Evolutionary conservation across 2,797 vertebrate species (phyloP), one percentile per base, ranked within the genome.

Genomic region (Sebastes glaucus): DNA sequence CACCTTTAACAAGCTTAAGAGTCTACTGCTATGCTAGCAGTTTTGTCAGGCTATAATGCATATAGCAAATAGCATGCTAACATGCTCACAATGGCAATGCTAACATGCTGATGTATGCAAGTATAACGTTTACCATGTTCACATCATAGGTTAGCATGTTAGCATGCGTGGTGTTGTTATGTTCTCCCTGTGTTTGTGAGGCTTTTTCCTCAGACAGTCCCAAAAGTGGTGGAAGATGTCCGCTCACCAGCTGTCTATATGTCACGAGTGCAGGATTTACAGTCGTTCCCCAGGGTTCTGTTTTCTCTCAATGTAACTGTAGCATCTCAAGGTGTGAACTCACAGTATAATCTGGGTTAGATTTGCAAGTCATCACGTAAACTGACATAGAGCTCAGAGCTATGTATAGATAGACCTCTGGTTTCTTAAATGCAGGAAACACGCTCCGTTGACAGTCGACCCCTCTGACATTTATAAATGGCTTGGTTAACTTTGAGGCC

Each of bases 351-450:
- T 55, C 25, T 66, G 6, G 53, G 32, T 85, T 68, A 74, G 52
- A 71, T 84, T 65, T 72, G 10, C 62, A 38, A 77, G n/a, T 75
- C 78, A 57, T 80, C 49, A 28, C 55, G 77, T 76, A 25, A 61
- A 52, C 71, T 42, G 78, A 78, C 82, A 77, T 27, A 23, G 30
- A 83, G 74, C 55, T 4, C 23, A 11, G 61, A 76, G 73, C 76
- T 84, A 78, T 76, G 68, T 74, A 46, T 64, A 87, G 87, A 46
- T 64, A 87, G 87, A 65, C 42, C 27, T 30, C 38, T 71, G 76
- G 38, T 46, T 76, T 46, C 59, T 63, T 67, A n/a, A 78, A 78
- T 81, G 86, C 88, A 83, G 87, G 80, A 87, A 82, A 83, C 81
- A 78, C 32, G 59, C 69, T 78, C 60, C 71, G 11, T 61, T 86